Base-by-base conservation (phyloP, 1,140 invertebrate genomes). In the Conopomorpha cramerella region DNA sequence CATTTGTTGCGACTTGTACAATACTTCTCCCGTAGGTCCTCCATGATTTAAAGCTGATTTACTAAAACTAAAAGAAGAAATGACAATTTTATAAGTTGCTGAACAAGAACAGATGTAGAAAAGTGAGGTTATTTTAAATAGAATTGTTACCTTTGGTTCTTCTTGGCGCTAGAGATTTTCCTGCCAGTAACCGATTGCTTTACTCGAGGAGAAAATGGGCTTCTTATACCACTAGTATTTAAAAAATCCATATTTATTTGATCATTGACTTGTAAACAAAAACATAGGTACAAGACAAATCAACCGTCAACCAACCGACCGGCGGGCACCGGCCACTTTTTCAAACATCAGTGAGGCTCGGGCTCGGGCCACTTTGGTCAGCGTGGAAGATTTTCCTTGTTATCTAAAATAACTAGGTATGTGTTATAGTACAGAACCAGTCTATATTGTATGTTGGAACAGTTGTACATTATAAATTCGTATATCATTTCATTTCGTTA, bases 1-100 rank as follows among this genome's bases (percentile, higher is more conserved):
- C 51, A 86, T 86, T 40, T 78, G 74, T n/a, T 81, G 68, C 3
- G 87, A 85, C 45, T 86, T 84, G 41, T 83, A 82, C 30, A 91
- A 83, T 8, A 89, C 73, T 71, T 89, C 85, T n/a, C 84, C 79
- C 2, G 83, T 43, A 37, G 44, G 52, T 25, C 55, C 45, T 25
- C 46, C 53, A 25, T 61, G 56, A 4, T 16, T 11, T 36, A 14
- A 6, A 36, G n/a, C 12, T 27, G 34, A 36, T 36, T n/a, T n/a
- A n/a, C n/a, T n/a, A n/a, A n/a, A n/a, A n/a, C n/a, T n/a, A n/a
- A 28, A 27, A 36, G 11, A 36, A 26, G 7, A 34, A 45, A 53
- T 23, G 18, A 37, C 26, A 34, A 34, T 15, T 13, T 30, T 33
- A 18, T 15, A 19, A 38, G 25, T 3, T 29, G 26, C 29, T 27